A percentile compares a stretch with the other conserved stretches of the same genome.
Evolutionary conservation across 2,888 invertebrate genomes (phyloP).

Genomic region (Ligdia adustata): DNA sequence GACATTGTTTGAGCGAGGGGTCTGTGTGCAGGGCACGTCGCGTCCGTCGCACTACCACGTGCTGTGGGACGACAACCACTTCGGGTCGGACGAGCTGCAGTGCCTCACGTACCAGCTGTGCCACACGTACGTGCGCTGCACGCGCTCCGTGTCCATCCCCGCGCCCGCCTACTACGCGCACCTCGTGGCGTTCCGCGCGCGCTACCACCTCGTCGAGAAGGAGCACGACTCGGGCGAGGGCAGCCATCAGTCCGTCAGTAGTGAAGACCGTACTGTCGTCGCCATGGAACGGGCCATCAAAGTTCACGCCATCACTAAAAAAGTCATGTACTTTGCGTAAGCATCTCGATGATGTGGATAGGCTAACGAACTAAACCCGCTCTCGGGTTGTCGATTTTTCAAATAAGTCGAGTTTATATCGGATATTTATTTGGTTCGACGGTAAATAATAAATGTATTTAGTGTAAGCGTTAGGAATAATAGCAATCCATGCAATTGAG

Average conservation of each 20-base stretch:
- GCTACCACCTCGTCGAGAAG: slow-evolving; percentile 99
- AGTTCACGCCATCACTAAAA: slow-evolving; percentile 99
- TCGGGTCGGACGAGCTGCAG: slow-evolving; percentile 99
- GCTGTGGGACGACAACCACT: slow-evolving; percentile 99
- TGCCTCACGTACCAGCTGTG: slow-evolving; percentile 99
- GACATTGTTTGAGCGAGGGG: too few species aligned
- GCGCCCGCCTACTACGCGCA: slow-evolving; percentile 99
- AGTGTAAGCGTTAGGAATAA: not conserved
- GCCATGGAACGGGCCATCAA: slow-evolving; percentile 99
- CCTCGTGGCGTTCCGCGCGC: slow-evolving; percentile 98
- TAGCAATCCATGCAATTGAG: not conserved
- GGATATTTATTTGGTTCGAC: not conserved
- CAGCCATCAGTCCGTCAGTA: slow-evolving; percentile 98
- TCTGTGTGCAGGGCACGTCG: slow-evolving; percentile 99
- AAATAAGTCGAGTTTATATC: not conserved
- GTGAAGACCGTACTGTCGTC: slow-evolving; percentile 98
- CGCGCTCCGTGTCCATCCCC: slow-evolving; percentile 99
- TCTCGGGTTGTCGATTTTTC: not conserved
- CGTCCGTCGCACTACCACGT: slow-evolving; percentile 99
- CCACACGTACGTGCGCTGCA: slow-evolving; percentile 99
- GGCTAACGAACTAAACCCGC: not conserved
- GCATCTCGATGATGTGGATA: not conserved
- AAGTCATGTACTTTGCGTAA: slow-evolving; percentile 99
- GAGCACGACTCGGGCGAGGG: slow-evolving; percentile 99
- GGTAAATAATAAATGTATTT: not conserved